Evolutionary conservation across 2,113 vertebrate genomes (phyloP).

Genomic region (Xyliphius kryptos): DNA sequence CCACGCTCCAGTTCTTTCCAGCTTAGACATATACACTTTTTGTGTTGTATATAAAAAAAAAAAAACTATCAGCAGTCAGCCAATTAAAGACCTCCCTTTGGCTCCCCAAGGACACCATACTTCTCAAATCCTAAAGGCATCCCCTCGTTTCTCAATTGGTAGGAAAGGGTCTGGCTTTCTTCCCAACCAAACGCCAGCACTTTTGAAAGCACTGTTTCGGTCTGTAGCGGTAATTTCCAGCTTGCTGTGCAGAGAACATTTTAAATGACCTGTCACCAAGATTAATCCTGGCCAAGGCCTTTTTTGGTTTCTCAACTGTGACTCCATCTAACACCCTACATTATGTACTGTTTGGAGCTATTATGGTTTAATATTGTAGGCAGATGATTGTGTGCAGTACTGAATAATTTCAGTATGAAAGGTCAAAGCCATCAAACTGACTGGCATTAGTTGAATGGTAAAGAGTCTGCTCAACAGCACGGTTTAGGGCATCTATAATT

Average conservation of each 20-base stretch:
- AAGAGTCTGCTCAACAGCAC: slow-evolving; percentile 40
- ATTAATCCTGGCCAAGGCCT: slow-evolving; percentile 41
- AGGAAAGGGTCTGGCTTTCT: too few species aligned
- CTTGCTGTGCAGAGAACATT: slow-evolving; percentile 39
- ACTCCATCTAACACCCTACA: slow-evolving; percentile 42
- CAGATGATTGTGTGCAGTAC: slow-evolving; percentile 46
- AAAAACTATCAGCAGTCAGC: too few species aligned
- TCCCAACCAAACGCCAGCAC: too few species aligned
- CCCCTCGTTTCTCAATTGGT: too few species aligned
- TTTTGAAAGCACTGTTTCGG: slow-evolving; percentile 36
- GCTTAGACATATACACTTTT: too few species aligned
- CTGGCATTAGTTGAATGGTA: slow-evolving; percentile 52
- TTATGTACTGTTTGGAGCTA: slow-evolving; percentile 52
- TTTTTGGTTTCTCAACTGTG: slow-evolving; percentile 36
- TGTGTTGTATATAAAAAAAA: too few species aligned
- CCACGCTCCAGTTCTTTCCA: too few species aligned
- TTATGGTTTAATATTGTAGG: slow-evolving; percentile 50
- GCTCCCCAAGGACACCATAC: too few species aligned
- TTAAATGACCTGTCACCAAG: slow-evolving; percentile 43
- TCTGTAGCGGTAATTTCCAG: slow-evolving; percentile 42
- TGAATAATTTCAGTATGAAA: slow-evolving; percentile 56
- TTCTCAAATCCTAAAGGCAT: too few species aligned
- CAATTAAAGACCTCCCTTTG: too few species aligned
- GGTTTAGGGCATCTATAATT: slow-evolving; percentile 55
- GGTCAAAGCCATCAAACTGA: slow-evolving; percentile 52